A percentile compares a stretch with the other conserved stretches of the same genome.
Conservation (phyloP, 1,140 invertebrate species). For the Drosophila eugracilis region DNA sequence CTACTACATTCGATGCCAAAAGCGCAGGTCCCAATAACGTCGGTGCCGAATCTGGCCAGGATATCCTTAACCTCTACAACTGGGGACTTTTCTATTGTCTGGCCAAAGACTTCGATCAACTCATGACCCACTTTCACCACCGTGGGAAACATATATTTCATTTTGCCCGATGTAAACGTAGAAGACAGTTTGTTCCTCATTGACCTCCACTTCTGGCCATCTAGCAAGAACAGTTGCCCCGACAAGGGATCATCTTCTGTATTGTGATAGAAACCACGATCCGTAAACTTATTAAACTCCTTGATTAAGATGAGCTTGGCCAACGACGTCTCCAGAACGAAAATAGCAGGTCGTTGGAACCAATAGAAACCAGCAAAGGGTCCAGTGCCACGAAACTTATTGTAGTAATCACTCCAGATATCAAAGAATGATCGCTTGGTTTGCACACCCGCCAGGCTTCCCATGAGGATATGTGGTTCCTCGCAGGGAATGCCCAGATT, state of each 20-base stretch:
- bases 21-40: constrained; percentile 87
- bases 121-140: constrained; percentile 75
- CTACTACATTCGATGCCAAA: constrained; percentile 88
- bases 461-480: constrained; percentile 70
- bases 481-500: constrained; percentile 84
- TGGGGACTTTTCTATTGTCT: constrained; percentile 28
- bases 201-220: constrained; percentile 86
- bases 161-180: constrained; percentile 87
- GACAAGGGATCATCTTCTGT: constrained; percentile 85
- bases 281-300: constrained; percentile 86
- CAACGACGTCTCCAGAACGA: constrained; percentile 86
- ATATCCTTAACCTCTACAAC: constrained; percentile 71
- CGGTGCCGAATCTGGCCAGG: constrained; percentile 72
- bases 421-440: constrained; percentile 42
- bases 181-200: constrained; percentile 86
- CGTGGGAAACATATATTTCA: constrained; percentile 86
- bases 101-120: constrained; percentile 63
- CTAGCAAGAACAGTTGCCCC: constrained; percentile 84
- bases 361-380: constrained; percentile 84
- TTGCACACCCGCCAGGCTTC: constrained; percentile 66
- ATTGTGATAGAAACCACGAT: constrained; percentile 85
- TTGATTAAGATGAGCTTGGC: constrained; percentile 87
- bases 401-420: constrained; percentile 67
- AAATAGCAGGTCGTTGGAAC: constrained; percentile 84
- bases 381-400: constrained; percentile 67